A percentile compares a stretch with the other conserved stretches of the same genome.
Evolutionary conservation across 2,797 vertebrate genomes (phyloP).

Genomic region (Alosa sapidissima): DNA sequence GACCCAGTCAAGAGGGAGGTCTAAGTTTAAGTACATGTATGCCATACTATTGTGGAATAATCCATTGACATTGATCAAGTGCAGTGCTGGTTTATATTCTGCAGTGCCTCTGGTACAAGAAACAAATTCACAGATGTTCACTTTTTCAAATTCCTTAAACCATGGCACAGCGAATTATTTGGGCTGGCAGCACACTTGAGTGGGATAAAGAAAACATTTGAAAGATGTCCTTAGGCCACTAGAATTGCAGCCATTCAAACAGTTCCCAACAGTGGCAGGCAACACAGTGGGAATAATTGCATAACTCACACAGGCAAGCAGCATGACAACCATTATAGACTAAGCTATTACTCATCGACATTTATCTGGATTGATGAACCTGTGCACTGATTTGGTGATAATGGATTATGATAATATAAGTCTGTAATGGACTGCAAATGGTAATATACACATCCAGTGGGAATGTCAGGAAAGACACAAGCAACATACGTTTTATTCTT

Average conservation of each 20-base stretch:
- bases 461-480: background rate
- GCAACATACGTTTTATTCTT: background rate
- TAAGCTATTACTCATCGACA: background rate
- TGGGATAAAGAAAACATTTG: background rate
- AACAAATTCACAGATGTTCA: background rate
- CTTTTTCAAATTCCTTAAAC: background rate
- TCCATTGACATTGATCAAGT: background rate
- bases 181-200: background rate
- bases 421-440: conserved; percentile 10
- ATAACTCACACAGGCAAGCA: conserved; percentile 6
- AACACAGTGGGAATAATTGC: background rate
- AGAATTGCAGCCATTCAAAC: background rate
- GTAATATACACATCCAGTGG: conserved; percentile 5
- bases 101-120: background rate
- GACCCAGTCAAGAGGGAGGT: background rate
- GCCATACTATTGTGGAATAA: background rate
- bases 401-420: conserved; percentile 11
- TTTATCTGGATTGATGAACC: conserved; percentile 15
- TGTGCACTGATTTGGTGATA: conserved; percentile 6
- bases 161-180: background rate
- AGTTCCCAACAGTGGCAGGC: background rate
- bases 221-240: background rate
- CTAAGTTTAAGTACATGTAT: background rate
- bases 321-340: conserved; percentile 11
- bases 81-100: background rate